Percentiles rank a stretch among this genome's conserved stretches.
These are phyloP conservation scores for Acronicta alni DNA, from an alignment of 2,888 invertebrate species.

Conservation along the genomic window DNA sequence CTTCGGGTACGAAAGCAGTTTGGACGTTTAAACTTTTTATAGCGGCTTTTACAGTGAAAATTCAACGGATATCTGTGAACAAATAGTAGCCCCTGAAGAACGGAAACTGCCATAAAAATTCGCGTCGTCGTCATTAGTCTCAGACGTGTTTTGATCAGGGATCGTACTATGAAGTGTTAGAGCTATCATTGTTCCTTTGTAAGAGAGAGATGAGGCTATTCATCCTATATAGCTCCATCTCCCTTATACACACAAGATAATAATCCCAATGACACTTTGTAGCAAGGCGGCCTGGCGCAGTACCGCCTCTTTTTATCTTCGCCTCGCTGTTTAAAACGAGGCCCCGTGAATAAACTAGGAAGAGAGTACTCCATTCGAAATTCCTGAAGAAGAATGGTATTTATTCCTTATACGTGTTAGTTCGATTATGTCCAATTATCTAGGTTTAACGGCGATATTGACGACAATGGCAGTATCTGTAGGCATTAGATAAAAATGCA, in stretches of 20 bases:
- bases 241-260: slow-evolving; percentile 59
- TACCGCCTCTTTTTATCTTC: slow-evolving; percentile 73
- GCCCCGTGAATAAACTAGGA: slow-evolving; percentile 67
- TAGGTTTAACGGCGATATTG: slow-evolving; percentile 5
- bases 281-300: slow-evolving; percentile 59
- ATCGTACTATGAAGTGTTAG: slow-evolving; percentile 65
- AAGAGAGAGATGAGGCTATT: slow-evolving; percentile 55
- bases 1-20: slow-evolving; percentile 64
- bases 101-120: slow-evolving; percentile 83
- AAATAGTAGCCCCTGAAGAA: slow-evolving; percentile 80
- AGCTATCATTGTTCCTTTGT: slow-evolving; percentile 62
- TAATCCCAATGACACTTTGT: slow-evolving; percentile 65
- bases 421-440: slow-evolving; percentile 27
- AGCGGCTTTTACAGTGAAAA: slow-evolving; percentile 74
- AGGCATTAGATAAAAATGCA: no score
- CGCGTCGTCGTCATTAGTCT: slow-evolving; percentile 84
- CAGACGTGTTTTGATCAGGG: slow-evolving; percentile 86
- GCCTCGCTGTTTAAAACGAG: slow-evolving; percentile 73
- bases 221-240: slow-evolving; percentile 53
- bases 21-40: slow-evolving; percentile 77
- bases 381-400: slow-evolving; percentile 57
- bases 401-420: slow-evolving; percentile 52
- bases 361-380: slow-evolving; percentile 69
- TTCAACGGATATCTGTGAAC: slow-evolving; percentile 78
- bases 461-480: not conserved